phyloP scores from a whole-genome alignment of 2,888 invertebrate species.

The Himalopsyche anomala region DNA sequence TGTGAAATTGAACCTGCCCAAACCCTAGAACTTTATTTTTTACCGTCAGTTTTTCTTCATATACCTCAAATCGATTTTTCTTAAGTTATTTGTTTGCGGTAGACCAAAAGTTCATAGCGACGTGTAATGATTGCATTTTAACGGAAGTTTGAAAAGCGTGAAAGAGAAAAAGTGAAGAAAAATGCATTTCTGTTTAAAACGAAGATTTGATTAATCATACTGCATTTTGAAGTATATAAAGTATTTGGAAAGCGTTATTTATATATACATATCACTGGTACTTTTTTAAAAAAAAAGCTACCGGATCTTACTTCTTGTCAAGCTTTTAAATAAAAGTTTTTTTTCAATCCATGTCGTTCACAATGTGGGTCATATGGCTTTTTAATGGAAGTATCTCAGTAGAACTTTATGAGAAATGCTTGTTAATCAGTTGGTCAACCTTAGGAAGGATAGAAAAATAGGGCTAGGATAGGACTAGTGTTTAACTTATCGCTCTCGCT shows the following conservation, averaged over 20 bases:
- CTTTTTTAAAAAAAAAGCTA: too few species aligned
- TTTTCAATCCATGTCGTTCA: too few species aligned
- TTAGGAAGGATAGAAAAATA: too few species aligned
- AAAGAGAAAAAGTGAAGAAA: constrained; percentile 18
- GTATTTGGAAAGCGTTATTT: neutral
- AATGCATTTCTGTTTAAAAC: constrained; percentile 7
- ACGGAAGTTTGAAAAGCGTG: constrained; percentile 22
- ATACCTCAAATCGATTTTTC: constrained; percentile 56
- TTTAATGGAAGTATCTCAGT: too few species aligned
- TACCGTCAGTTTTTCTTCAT: constrained; percentile 56
- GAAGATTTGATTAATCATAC: constrained; percentile 19
- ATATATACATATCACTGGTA: too few species aligned
- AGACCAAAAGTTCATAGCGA: constrained; percentile 1
- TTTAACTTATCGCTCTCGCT: too few species aligned
- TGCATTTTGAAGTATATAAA: neutral
- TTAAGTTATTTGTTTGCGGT: neutral
- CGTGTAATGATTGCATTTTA: constrained; percentile 28
- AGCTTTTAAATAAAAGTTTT: too few species aligned
- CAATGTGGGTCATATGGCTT: too few species aligned
- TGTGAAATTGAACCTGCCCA: constrained; percentile 62
- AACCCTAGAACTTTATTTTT: constrained; percentile 55
- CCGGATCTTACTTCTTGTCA: too few species aligned
- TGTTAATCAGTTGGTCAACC: too few species aligned
- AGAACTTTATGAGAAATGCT: too few species aligned
- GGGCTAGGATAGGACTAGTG: too few species aligned